A percentile compares a stretch with the other conserved stretches of the same genome.
phyloP scores from a whole-genome alignment of 2,113 vertebrate genomes.

The Fregetta grallaria region DNA sequence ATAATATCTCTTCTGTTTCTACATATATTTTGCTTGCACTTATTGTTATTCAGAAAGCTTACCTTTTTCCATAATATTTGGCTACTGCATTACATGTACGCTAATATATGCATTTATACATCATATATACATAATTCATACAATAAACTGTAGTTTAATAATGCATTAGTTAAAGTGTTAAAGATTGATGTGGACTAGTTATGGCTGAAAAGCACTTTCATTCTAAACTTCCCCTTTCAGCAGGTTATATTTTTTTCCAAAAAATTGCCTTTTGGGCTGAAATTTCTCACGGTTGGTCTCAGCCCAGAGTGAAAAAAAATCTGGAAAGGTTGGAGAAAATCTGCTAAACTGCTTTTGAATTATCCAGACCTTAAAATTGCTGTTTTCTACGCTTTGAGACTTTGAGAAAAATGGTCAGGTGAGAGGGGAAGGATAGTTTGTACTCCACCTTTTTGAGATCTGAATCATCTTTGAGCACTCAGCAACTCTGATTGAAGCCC shows the following conservation, averaged over 20 bases:
- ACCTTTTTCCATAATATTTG: background rate
- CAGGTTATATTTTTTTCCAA: background rate
- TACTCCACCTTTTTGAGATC: background rate
- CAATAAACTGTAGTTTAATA: constrained; percentile 28
- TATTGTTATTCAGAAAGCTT: background rate
- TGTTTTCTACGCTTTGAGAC: background rate
- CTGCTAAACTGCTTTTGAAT: background rate
- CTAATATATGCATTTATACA: background rate
- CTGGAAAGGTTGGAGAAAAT: background rate
- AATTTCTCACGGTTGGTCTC: background rate
- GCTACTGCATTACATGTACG: background rate
- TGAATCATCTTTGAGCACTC: background rate
- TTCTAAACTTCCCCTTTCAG: background rate
- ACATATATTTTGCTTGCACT: background rate
- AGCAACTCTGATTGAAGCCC: background rate
- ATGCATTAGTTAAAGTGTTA: constrained; percentile 7
- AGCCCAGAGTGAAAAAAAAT: background rate
- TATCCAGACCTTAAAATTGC: background rate
- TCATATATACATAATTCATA: background rate
- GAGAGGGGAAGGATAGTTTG: background rate
- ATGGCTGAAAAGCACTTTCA: background rate
- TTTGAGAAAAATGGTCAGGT: background rate
- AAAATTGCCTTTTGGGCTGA: background rate
- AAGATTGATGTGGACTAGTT: background rate
- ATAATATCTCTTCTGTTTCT: background rate